Conservation (phyloP, 2,888 invertebrate species). For the Pammene fasciana region DNA sequence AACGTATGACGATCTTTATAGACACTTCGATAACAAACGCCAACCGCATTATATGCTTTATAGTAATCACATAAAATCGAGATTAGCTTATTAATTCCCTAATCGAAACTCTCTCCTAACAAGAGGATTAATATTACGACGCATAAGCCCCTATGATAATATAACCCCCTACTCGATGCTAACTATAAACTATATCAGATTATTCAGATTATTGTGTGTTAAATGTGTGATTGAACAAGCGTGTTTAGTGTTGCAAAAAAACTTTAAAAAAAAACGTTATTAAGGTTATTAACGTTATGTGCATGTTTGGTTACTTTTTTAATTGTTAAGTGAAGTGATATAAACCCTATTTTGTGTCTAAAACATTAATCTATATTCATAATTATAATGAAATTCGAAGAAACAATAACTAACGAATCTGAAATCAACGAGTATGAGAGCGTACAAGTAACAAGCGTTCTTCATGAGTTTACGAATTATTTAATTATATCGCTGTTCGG, state of each 20-base stretch:
- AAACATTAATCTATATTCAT: neutral
- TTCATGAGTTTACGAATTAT: slow-evolving; percentile 24
- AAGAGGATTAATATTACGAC: slow-evolving; percentile 27
- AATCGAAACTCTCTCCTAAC: slow-evolving; percentile 10
- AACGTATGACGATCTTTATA: slow-evolving; percentile 8
- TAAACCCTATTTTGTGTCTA: too few relatives aligned
- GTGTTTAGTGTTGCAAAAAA: neutral
- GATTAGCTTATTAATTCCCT: neutral
- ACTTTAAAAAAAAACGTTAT: neutral
- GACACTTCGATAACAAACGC: neutral
- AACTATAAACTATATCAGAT: neutral
- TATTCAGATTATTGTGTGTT: slow-evolving; percentile 23
- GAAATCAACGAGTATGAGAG: neutral
- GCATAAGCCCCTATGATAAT: slow-evolving; percentile 31
- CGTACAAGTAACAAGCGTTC: neutral
- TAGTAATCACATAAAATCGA: neutral
- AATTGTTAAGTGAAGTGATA: neutral
- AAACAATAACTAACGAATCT: neutral
- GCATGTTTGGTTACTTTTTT: neutral
- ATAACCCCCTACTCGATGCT: slow-evolving; percentile 2
- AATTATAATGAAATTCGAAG: slow-evolving; percentile 12
- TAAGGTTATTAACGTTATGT: neutral
- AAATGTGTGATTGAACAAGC: slow-evolving; percentile 14
- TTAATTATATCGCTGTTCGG: slow-evolving; percentile 13
- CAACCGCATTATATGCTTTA: neutral